phyloP scores from a whole-genome alignment of 2,888 invertebrate species.

The Amaurobius ferox region DNA sequence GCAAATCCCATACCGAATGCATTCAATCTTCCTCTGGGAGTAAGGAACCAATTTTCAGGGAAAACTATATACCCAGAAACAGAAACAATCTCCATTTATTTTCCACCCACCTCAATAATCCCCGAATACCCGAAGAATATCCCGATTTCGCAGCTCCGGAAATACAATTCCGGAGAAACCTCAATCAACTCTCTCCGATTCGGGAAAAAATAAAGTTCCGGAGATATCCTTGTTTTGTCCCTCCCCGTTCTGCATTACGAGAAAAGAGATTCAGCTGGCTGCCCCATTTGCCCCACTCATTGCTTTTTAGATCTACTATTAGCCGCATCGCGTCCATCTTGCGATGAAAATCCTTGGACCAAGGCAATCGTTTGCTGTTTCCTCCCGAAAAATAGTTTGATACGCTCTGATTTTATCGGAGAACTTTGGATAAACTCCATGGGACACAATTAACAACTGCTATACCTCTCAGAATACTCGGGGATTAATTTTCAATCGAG shows the following conservation, averaged over 20 bases:
- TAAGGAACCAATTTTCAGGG: neutral
- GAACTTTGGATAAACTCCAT: too few species aligned
- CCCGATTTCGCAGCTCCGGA: conserved; percentile 24
- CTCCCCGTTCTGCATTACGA: conserved; percentile 27
- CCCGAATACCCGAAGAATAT: conserved; percentile 24
- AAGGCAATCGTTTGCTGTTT: too few species aligned
- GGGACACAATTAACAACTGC: too few species aligned
- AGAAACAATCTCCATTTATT: conserved; percentile 19
- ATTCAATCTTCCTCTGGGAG: too few species aligned
- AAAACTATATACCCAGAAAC: neutral
- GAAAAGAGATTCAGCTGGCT: neutral
- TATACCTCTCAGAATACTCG: too few species aligned
- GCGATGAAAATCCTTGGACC: too few species aligned
- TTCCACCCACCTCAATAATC: conserved; percentile 8
- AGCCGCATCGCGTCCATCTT: too few species aligned
- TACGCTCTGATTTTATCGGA: too few species aligned
- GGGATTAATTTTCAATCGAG: too few species aligned
- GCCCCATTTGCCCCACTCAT: neutral
- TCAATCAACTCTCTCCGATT: conserved; percentile 45
- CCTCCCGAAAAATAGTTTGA: too few species aligned
- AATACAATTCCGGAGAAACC: conserved; percentile 61
- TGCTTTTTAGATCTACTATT: neutral
- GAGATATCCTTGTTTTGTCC: conserved; percentile 10
- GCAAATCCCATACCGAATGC: too few species aligned
- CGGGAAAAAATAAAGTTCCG: neutral